phyloP scores from a whole-genome alignment of 1,140 invertebrate species.

The Paracyclopina nana region DNA sequence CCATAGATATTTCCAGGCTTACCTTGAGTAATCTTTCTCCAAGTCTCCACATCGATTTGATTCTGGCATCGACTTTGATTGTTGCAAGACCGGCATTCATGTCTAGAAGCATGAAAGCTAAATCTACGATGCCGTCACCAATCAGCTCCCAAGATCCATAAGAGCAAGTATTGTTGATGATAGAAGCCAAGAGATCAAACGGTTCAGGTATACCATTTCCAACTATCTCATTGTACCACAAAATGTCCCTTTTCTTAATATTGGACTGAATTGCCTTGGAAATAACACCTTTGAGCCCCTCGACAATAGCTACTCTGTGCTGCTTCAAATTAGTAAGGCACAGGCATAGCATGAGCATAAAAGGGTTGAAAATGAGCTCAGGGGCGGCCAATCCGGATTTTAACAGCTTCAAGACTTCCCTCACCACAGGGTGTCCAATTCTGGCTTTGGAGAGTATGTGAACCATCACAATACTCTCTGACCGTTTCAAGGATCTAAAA shows the following conservation, averaged over 20 bases:
- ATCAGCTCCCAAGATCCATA: conserved; percentile 1
- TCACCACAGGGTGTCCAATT: not conserved
- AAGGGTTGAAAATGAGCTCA: not conserved
- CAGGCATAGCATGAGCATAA: not conserved
- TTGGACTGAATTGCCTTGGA: not conserved
- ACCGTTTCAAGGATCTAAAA: not conserved
- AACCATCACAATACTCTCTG: not conserved
- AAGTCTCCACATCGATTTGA: not conserved
- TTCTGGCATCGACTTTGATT: not conserved
- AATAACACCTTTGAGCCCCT: not conserved
- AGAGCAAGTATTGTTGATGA: not conserved
- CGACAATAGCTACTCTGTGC: not conserved
- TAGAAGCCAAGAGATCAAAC: not conserved
- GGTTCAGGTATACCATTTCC: no score
- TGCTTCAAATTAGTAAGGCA: not conserved
- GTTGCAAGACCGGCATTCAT: not conserved
- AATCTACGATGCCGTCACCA: not conserved
- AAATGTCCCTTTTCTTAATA: not conserved
- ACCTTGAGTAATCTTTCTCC: not conserved
- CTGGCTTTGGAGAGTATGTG: not conserved
- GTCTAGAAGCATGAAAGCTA: not conserved
- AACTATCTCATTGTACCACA: no score
- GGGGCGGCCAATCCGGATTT: not conserved
- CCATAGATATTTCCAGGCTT: no score
- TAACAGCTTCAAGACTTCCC: not conserved